A percentile compares a stretch with the other conserved stretches of the same genome.
phyloP scores from a whole-genome alignment of 2,888 invertebrate genomes.

The Limulus polyphemus region DNA sequence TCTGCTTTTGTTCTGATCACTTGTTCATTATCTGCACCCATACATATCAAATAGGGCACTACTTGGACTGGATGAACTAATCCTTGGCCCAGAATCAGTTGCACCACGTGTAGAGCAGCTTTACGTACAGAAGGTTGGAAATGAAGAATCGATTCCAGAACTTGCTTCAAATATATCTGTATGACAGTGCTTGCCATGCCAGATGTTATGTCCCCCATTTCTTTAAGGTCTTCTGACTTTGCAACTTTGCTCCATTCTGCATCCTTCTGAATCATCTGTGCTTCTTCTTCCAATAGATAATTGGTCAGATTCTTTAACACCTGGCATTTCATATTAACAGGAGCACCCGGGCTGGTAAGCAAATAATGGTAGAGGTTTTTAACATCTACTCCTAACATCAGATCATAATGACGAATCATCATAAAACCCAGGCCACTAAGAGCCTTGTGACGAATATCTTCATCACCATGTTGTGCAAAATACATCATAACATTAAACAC shows the following conservation, averaged over 20 bases:
- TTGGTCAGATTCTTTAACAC: conserved; percentile 85
- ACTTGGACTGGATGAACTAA: conserved; percentile 94
- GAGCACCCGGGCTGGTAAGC: conserved; percentile 41
- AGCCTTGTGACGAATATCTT: conserved; percentile 38
- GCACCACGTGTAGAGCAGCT: conserved; percentile 82
- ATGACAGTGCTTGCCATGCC: conserved; percentile 98
- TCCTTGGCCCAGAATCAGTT: conserved; percentile 88
- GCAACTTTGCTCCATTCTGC: conserved; percentile 89
- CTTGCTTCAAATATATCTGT: conserved; percentile 87
- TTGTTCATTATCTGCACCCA: conserved; percentile 88
- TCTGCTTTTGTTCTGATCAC: conserved; percentile 86
- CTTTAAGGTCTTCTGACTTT: conserved; percentile 90
- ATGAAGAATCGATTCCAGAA: conserved; percentile 81
- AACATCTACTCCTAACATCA: conserved; percentile 72
- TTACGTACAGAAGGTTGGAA: conserved; percentile 65
- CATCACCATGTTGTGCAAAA: conserved; percentile 69
- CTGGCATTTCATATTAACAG: conserved; percentile 55
- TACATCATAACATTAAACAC: conserved; percentile 78
- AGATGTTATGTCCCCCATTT: conserved; percentile 90
- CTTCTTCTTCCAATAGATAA: conserved; percentile 91
- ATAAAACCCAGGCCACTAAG: conserved; percentile 56
- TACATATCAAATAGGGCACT: conserved; percentile 93
- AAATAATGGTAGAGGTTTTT: conserved; percentile 73
- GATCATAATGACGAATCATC: conserved; percentile 87
- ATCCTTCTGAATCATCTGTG: conserved; percentile 89